Evolutionary conservation across 1,140 invertebrate genomes (phyloP), one percentile per base, ranked within the genome.

Genomic region (Eriocheir sinensis): DNA sequence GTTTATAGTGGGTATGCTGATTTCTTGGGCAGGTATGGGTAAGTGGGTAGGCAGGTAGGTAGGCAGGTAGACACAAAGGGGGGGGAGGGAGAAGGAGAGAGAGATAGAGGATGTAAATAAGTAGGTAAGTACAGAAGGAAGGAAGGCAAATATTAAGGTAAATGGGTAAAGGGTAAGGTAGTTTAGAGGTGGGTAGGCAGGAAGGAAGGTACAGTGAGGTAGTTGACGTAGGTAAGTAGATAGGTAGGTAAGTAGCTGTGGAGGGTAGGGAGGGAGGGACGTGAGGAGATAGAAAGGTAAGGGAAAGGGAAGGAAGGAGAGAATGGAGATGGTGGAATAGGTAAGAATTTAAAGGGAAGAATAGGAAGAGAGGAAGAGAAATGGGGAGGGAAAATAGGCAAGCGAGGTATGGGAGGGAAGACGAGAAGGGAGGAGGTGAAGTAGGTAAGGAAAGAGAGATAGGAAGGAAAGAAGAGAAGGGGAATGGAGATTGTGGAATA

Each of bases 1-100:
- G 21, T 72, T 72, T 72, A 72, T n/a, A 72, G 60, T 72, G 60
- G 60, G 27, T n/a, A n/a, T 72, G 60, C n/a, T 72, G 60, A 72
- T 72, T 72, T n/a, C n/a, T n/a, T n/a, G 81, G 34, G 38, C 36
- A n/a, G n/a, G 32, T n/a, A n/a, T 0, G 34, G 34, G 34, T 36
- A 38, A 15, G 81, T 12, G 81, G 38, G 81, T 21, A 34, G 12
- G 81, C 34, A 6, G 17, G 38, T 9, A n/a, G 81, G 38, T 36
- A n/a, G 81, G 38, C 34, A 85, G 81, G 38, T 36, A n/a, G 34
- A 34, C 12, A 72, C 12, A 72, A 27, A 72, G 53, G 27, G 53
- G 27, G 53, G 81, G 38, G 81, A 12, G n/a, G 34, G 81, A 27
- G 81, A n/a, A 36, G 34, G 80, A 81, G 80, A 72, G 53, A 72